phyloP scores from a whole-genome alignment of 2,113 vertebrate genomes.

The Hassar affinis region DNA sequence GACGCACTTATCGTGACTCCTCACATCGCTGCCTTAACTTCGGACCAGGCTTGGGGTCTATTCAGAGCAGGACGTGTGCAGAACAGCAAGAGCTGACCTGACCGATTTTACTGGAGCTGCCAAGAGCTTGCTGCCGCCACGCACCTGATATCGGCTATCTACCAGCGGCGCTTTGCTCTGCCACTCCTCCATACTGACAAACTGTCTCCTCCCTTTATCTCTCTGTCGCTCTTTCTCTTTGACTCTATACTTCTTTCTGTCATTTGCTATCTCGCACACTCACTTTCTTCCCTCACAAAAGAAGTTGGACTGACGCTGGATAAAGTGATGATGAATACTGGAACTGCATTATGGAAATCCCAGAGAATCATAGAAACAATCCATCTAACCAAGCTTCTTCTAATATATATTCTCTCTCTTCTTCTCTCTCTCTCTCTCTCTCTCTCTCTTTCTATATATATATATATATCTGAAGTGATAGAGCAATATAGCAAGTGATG shows the following conservation, averaged over 20 bases:
- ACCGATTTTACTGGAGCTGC: conserved; percentile 41
- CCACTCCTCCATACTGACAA: conserved; percentile 24
- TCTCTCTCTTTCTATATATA: no score
- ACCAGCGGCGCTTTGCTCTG: conserved; percentile 6
- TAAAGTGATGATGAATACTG: not conserved
- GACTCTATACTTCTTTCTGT: conserved; percentile 32
- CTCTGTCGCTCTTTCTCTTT: conserved; percentile 16
- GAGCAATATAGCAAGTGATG: not conserved
- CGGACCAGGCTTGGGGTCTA: conserved; percentile 32
- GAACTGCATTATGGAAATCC: not conserved
- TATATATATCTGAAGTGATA: not conserved
- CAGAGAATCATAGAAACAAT: not conserved
- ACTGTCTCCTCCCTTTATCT: conserved; percentile 32
- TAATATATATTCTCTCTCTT: not conserved
- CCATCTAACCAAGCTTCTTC: not conserved
- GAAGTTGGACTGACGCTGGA: not conserved
- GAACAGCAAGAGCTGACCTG: conserved; percentile 26
- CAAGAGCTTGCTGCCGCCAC: conserved; percentile 28
- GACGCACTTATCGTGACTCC: conserved; percentile 60
- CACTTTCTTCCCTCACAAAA: conserved; percentile 17
- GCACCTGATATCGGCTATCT: conserved; percentile 46
- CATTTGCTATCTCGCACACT: conserved; percentile 4
- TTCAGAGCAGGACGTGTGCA: conserved; percentile 29
- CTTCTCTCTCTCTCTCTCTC: not conserved
- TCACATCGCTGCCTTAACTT: conserved; percentile 55